Base-by-base conservation (phyloP, 2,113 vertebrate genomes). In the Microtus ochrogaster region DNA sequence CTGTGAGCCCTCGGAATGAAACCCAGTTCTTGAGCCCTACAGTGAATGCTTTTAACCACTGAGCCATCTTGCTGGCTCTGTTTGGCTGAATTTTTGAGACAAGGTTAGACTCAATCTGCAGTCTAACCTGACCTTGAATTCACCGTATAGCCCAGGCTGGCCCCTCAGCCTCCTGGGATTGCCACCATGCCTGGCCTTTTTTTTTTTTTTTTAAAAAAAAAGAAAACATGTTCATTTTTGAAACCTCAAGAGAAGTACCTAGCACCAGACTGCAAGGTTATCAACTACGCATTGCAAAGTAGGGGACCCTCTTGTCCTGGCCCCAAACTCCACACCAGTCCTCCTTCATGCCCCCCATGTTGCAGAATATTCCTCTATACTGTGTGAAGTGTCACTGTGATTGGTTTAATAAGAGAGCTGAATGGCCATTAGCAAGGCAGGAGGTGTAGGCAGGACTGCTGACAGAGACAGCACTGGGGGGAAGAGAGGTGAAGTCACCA, bases 221-320 rank as follows among this genome's bases (percentile, higher is more conserved):
- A 11, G 87, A 92, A 41, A 77, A 44, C 1, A 33, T 84, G 26
- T 93, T 93, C 77, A 33, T 55, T 92, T 86, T 85, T 93, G 2
- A 79, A 78, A 96, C 28, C 44, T 2, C 70, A 83, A 90, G 16
- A 63, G 66, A 22, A 47, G 55, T 8, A 81, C 61, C 52, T 3
- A 44, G 24, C 36, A 26, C 12, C 70, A 21, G 58, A 21, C n/a
- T 74, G 36, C 16, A 84, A 83, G 72, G 47, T 63, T 41, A 65
- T 68, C 22, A 70, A 85, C n/a, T 28, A 2, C 22, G 22, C 19
- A 19, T 16, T 65, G 22, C 17, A 16, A 58, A 89, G 44, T 44
- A 14, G 12, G n/a, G 22, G 17, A 52, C 47, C 52, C 26, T 58
- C 39, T 30, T 36, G 33, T 17, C 52, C 49, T 30, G 63, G 41